Conservation (phyloP, 2,888 invertebrate species). For the Syritta pipiens region DNA sequence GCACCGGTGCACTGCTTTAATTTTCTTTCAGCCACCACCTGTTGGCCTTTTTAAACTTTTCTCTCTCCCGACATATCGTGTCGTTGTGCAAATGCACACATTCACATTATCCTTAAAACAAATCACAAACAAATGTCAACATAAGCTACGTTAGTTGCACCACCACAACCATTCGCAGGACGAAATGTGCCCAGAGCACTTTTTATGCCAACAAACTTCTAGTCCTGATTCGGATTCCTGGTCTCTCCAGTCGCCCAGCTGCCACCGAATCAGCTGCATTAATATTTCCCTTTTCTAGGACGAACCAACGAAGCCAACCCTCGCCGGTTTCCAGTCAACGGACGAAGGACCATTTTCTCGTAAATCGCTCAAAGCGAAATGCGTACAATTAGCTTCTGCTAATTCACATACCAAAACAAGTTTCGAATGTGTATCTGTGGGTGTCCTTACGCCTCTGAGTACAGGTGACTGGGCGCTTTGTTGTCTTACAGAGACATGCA, state of each 20-base stretch:
- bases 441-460: background rate
- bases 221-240: background rate
- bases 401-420: constrained; percentile 16
- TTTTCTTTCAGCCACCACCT: constrained; percentile 24
- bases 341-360: constrained; percentile 17
- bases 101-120: constrained; percentile 28
- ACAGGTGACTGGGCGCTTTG: constrained; percentile 30
- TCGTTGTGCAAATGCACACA: constrained; percentile 11
- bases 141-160: constrained; percentile 19
- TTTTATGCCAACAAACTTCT: constrained; percentile 24
- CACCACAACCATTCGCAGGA: constrained; percentile 7
- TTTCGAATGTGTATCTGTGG: background rate
- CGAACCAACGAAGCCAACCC: background rate
- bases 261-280: constrained; percentile 6
- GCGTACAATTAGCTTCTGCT: constrained; percentile 54
- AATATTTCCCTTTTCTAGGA: constrained; percentile 6
- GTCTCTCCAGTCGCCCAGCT: background rate
- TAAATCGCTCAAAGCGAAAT: constrained; percentile 51
- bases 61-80: background rate
- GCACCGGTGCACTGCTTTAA: constrained; percentile 13
- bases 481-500: constrained; percentile 7
- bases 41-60: constrained; percentile 15
- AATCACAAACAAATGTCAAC: constrained; percentile 47
- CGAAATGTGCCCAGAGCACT: constrained; percentile 19
- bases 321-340: background rate